These are phyloP conservation scores for Ips typographus DNA, from an alignment of 1,140 invertebrate species.

Conservation along the genomic window DNA sequence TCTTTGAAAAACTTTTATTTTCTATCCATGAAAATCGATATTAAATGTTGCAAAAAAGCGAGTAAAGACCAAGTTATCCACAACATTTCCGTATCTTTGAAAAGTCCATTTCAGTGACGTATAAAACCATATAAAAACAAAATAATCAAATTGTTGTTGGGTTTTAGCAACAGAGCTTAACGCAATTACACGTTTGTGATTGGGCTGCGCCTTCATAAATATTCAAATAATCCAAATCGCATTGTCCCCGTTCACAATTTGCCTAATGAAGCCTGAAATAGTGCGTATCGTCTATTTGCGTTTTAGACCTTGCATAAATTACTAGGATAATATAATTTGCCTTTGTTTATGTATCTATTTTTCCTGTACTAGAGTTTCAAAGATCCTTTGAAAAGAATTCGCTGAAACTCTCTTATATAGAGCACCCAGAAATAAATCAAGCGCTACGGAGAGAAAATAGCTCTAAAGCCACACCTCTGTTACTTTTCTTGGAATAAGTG, in stretches of 20 bases:
- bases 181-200: conserved; percentile 34
- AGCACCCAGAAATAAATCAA: conserved; percentile 20
- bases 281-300: conserved; percentile 33
- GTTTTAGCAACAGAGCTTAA: too few species aligned
- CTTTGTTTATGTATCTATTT: not conserved
- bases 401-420: conserved; percentile 6
- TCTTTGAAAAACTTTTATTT: too few species aligned
- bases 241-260: conserved; percentile 43
- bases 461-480: conserved; percentile 22
- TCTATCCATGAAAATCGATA: too few species aligned
- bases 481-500: conserved; percentile 27
- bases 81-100: too few species aligned
- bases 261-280: conserved; percentile 42
- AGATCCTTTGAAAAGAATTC: conserved; percentile 5
- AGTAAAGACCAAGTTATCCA: too few species aligned
- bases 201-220: conserved; percentile 45
- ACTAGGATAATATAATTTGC: conserved; percentile 17
- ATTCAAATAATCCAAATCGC: conserved; percentile 44
- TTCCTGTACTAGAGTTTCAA: not conserved
- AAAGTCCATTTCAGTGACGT: too few species aligned
- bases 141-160: too few species aligned
- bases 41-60: too few species aligned
- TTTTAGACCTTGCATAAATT: conserved; percentile 26
- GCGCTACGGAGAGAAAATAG: conserved; percentile 18
- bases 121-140: too few species aligned